These are phyloP conservation scores for Panthera tigris DNA, from an alignment of 2,113 vertebrate genomes.

Conservation along the genomic window DNA sequence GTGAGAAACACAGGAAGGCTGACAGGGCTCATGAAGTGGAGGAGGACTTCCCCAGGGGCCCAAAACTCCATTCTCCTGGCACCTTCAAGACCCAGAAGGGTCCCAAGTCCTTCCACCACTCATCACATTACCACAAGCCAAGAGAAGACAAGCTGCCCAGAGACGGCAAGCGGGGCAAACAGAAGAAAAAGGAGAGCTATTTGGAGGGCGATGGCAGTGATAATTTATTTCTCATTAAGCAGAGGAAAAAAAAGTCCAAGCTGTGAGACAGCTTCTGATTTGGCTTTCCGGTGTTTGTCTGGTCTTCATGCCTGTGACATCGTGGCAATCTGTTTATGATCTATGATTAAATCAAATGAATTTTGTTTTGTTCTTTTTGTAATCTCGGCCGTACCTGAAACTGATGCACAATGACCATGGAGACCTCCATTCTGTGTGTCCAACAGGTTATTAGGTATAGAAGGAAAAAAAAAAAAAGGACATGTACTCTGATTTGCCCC, in stretches of 20 bases:
- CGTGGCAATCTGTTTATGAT: neutral
- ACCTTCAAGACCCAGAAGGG: neutral
- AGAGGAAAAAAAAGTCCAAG: conserved; percentile 83
- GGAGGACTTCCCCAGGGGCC: conserved; percentile 82
- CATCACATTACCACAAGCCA: neutral
- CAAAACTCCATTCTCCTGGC: neutral
- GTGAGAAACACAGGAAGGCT: conserved; percentile 31
- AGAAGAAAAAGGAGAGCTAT: conserved; percentile 68
- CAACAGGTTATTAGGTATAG: neutral
- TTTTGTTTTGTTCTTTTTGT: conserved; percentile 16
- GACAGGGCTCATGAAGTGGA: accelerated
- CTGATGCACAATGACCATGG: neutral
- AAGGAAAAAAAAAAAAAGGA: neutral
- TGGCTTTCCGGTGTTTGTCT: neutral
- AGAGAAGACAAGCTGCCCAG: conserved; percentile 33
- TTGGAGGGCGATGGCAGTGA: conserved; percentile 53
- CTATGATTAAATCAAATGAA: conserved; percentile 13
- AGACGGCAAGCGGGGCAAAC: conserved; percentile 66
- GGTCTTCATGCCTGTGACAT: neutral
- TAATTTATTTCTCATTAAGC: conserved; percentile 86
- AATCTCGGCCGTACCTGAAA: neutral
- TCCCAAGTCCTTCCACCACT: conserved; percentile 26
- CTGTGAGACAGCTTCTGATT: conserved; percentile 60
- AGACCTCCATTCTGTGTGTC: neutral
- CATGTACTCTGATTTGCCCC: neutral